Conservation (phyloP, 92 coral and sea anemone species). For the Paragorgia papillata region DNA sequence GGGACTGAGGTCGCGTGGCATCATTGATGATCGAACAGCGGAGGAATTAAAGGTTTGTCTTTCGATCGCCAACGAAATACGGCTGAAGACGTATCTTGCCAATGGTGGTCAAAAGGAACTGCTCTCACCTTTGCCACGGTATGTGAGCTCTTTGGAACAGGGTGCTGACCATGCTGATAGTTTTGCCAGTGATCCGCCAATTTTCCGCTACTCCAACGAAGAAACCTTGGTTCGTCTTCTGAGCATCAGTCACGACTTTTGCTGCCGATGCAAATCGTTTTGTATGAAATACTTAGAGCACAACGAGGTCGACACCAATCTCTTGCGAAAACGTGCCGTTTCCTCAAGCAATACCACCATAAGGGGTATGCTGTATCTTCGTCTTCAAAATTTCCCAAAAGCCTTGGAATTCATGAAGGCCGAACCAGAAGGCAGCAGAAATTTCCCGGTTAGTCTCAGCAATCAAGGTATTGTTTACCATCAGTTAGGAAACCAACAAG, state of each 20-base stretch:
- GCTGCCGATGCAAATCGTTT: background rate
- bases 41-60: conserved; percentile 5
- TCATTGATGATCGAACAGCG: background rate
- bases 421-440: background rate
- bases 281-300: background rate
- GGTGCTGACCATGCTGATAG: background rate
- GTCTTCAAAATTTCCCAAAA: conserved; percentile 14
- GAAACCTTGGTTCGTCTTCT: conserved; percentile 13
- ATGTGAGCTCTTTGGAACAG: background rate
- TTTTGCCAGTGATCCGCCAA: background rate
- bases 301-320: background rate
- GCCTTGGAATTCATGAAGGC: conserved; percentile 14
- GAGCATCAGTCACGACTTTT: background rate
- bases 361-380: background rate
- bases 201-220: conserved; percentile 10
- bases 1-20: background rate
- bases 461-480: background rate
- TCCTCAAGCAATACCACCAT: background rate
- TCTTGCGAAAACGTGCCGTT: background rate
- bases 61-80: conserved; percentile 33
- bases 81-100: conserved; percentile 19
- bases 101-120: conserved; percentile 19
- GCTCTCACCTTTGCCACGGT: conserved; percentile 23
- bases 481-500: background rate
- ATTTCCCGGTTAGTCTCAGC: background rate